A percentile compares a stretch with the other conserved stretches of the same genome.
Evolutionary conservation across 2,113 vertebrate species (phyloP).

Genomic region (Puntigrus tetrazona): DNA sequence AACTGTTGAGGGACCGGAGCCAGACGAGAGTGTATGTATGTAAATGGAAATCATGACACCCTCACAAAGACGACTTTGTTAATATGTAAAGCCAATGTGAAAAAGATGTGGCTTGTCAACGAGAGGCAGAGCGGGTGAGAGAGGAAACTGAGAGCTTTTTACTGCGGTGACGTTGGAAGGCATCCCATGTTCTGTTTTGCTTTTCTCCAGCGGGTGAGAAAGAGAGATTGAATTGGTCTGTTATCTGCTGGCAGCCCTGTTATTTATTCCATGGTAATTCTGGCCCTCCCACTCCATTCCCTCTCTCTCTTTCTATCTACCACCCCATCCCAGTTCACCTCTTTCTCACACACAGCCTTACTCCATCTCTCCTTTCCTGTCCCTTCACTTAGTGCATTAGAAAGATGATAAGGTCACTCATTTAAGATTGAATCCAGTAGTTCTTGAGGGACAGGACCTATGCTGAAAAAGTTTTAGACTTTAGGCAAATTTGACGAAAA

Average conservation of each 20-base stretch:
- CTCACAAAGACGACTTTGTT: conserved; percentile 57
- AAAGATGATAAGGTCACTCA: conserved; percentile 17
- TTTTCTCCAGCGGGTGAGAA: conserved; percentile 63
- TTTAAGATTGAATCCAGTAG: not conserved
- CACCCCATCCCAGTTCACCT: not conserved
- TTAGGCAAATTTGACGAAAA: not conserved
- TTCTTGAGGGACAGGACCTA: not conserved
- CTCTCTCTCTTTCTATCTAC: not conserved
- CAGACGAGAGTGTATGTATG: conserved; percentile 27
- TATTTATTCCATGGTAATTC: conserved; percentile 70
- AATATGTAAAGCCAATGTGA: conserved; percentile 67
- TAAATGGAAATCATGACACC: conserved; percentile 52
- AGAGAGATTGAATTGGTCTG: conserved; percentile 63
- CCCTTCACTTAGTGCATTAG: not conserved
- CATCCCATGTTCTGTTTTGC: conserved; percentile 49
- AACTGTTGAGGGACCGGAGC: conserved; percentile 1
- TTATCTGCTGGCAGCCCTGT: conserved; percentile 62
- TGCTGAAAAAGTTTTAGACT: not conserved
- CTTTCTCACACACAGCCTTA: not conserved
- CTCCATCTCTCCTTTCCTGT: not conserved
- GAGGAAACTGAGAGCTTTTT: conserved; percentile 42
- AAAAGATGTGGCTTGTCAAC: conserved; percentile 45
- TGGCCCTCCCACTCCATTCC: conserved; percentile 61
- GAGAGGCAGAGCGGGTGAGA: conserved; percentile 2
- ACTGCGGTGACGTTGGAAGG: conserved; percentile 48